Evolutionary conservation across 2,797 vertebrate species (phyloP).

Genomic region (Lerista edwardsae): DNA sequence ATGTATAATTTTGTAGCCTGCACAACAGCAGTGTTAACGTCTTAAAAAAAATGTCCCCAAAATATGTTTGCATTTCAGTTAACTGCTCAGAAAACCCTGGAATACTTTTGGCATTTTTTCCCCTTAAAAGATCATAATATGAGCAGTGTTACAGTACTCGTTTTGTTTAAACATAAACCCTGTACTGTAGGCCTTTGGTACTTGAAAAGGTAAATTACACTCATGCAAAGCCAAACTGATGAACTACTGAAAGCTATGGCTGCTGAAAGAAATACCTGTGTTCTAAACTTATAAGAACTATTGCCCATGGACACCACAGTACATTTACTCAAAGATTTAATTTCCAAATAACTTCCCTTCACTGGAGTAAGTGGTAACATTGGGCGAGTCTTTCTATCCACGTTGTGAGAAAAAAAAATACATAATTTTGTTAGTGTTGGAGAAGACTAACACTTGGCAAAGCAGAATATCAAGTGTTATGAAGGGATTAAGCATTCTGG

Average conservation of each 20-base stretch:
- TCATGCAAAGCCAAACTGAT: constrained; percentile 75
- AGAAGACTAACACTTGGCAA: constrained; percentile 53
- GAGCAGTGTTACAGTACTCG: constrained; percentile 73
- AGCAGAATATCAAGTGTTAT: constrained; percentile 45
- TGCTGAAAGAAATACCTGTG: constrained; percentile 74
- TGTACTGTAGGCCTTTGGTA: constrained; percentile 71
- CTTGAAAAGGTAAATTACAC: constrained; percentile 76
- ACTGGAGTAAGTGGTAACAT: constrained; percentile 57
- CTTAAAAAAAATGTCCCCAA: constrained; percentile 65
- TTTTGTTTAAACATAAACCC: constrained; percentile 79
- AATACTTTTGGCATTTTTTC: constrained; percentile 57
- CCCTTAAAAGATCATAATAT: constrained; percentile 65
- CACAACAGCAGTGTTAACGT: constrained; percentile 57
- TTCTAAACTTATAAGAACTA: constrained; percentile 70
- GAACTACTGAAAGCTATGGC: constrained; percentile 75
- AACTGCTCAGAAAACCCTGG: constrained; percentile 74
- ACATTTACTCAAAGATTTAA: constrained; percentile 63
- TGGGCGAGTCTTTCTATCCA: constrained; percentile 56
- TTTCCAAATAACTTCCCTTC: constrained; percentile 56
- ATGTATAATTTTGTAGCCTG: constrained; percentile 53
- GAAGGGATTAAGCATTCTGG: constrained; percentile 42
- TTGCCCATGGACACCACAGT: constrained; percentile 58
- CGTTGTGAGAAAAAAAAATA: constrained; percentile 39
- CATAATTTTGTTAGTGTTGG: constrained; percentile 68
- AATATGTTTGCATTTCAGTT: constrained; percentile 64